Conservation (phyloP, 2,113 vertebrate genomes). For the Macrotus californicus region DNA sequence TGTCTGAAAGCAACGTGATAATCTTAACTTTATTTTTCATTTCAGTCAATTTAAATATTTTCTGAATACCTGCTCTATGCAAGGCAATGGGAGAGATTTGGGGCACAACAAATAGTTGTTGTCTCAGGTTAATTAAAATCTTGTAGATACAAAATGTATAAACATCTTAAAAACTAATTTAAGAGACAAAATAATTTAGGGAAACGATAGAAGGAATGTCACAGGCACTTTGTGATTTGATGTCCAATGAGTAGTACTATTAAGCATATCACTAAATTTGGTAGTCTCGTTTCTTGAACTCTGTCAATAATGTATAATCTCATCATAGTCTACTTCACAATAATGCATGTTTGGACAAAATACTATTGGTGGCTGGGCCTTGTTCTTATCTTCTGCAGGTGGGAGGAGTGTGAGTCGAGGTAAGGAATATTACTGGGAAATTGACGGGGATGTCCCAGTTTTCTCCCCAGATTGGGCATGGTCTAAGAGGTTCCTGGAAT, state of each 20-base stretch:
- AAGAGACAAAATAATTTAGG: not conserved
- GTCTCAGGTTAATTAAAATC: not conserved
- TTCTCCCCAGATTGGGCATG: not conserved
- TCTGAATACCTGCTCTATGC: not conserved
- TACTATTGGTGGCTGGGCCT: not conserved
- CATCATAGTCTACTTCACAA: not conserved
- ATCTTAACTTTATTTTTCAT: not conserved
- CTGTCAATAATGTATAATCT: not conserved
- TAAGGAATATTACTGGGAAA: not conserved
- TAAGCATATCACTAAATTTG: not conserved
- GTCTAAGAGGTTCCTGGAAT: not conserved
- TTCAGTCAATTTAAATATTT: not conserved
- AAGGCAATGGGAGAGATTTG: not conserved
- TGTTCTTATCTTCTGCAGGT: not conserved
- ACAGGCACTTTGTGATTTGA: not conserved
- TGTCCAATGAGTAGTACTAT: not conserved
- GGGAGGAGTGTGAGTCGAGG: not conserved
- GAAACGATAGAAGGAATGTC: not conserved
- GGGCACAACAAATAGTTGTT: not conserved
- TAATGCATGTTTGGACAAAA: not conserved
- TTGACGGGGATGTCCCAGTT: not conserved
- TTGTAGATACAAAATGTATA: not conserved
- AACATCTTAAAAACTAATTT: slow-evolving; percentile 23
- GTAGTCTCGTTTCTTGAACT: not conserved
- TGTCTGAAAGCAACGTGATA: not conserved